These are phyloP conservation scores for Aphelocoma californica DNA, from an alignment of 2,797 vertebrate genomes.

Conservation along the genomic window DNA sequence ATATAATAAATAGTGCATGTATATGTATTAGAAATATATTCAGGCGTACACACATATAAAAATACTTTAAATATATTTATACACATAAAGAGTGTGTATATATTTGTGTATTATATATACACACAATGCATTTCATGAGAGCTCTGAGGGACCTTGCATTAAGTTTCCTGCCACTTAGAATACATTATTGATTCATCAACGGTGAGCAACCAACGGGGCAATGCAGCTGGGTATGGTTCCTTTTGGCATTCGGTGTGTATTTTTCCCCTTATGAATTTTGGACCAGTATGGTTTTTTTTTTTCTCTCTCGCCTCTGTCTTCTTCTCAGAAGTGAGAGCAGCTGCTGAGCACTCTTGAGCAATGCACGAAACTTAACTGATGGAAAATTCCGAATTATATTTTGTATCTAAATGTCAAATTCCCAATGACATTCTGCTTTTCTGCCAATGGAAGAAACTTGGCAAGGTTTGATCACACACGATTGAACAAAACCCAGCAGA, in stretches of 20 bases:
- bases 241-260: background rate
- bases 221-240: too few species aligned
- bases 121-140: too few species aligned
- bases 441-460: background rate
- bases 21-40: background rate
- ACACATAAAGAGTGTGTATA: background rate
- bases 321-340: background rate
- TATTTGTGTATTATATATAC: too few species aligned
- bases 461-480: background rate
- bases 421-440: background rate
- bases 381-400: background rate
- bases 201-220: rapidly evolving
- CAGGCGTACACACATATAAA: background rate
- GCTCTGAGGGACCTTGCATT: background rate
- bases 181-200: rapidly evolving
- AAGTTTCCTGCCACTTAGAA: background rate
- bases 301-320: background rate
- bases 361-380: too few species aligned
- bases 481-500: background rate
- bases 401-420: background rate
- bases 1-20: background rate
- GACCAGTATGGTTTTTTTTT: rapidly evolving
- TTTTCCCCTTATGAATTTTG: rapidly evolving
- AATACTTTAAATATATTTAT: background rate
- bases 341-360: rapidly evolving